A percentile compares a stretch with the other conserved stretches of the same genome.
phyloP scores from a whole-genome alignment of 2,888 invertebrate genomes.

The Diaphora mendica region DNA sequence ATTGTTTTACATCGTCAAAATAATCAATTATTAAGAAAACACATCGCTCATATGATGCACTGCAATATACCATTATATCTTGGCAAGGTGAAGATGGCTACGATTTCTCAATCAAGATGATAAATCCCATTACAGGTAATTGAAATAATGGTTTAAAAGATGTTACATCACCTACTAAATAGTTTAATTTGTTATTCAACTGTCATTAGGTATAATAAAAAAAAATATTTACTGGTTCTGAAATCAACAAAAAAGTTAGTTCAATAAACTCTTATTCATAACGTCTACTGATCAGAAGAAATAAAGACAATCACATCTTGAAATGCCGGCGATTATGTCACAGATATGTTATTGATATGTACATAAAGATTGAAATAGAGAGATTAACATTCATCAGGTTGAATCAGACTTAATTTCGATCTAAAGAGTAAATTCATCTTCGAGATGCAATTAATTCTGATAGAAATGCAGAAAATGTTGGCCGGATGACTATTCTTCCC shows the following conservation, averaged over 20 bases:
- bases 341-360: conserved; percentile 35
- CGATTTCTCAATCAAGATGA: conserved; percentile 27
- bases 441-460: conserved; percentile 48
- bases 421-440: conserved; percentile 49
- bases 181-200: too few species aligned
- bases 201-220: conserved; percentile 29
- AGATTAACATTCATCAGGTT: conserved; percentile 39
- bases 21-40: background rate
- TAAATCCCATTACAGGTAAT: conserved; percentile 10
- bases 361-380: conserved; percentile 39
- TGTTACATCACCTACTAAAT: too few species aligned
- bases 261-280: conserved; percentile 41
- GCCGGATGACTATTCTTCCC: conserved; percentile 54
- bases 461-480: conserved; percentile 51
- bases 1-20: background rate
- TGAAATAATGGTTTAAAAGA: conserved; percentile 8
- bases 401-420: conserved; percentile 42
- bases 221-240: conserved; percentile 36
- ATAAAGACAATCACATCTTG: conserved; percentile 34
- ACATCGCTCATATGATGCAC: background rate
- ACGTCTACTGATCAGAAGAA: conserved; percentile 34
- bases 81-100: conserved; percentile 47
- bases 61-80: conserved; percentile 7
- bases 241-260: conserved; percentile 37
- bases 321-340: conserved; percentile 35